A percentile compares a stretch with the other conserved stretches of the same genome.
Conservation (phyloP, 2,797 vertebrate genomes). For the Salarias fasciatus region DNA sequence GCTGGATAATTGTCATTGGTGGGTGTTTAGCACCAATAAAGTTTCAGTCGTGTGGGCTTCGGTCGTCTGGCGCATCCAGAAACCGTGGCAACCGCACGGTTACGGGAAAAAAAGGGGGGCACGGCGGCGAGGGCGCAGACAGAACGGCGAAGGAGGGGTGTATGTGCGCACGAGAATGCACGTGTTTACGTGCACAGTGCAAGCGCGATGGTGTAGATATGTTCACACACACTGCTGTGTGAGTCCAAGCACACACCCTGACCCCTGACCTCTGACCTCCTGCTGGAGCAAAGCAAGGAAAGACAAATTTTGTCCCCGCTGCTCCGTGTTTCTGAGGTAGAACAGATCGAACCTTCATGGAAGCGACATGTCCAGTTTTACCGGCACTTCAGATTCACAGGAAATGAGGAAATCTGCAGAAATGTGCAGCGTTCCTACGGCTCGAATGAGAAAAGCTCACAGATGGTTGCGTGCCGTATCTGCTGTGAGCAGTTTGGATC, state of each 20-base stretch:
- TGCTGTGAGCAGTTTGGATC: no score
- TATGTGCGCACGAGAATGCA: not conserved
- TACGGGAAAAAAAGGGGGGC: constrained; percentile 52
- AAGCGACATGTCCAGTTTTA: constrained; percentile 8
- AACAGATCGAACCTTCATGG: constrained; percentile 13
- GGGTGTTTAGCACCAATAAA: constrained; percentile 77
- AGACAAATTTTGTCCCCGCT: constrained; percentile 1
- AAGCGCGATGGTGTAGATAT: constrained; percentile 4
- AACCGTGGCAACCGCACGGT: constrained; percentile 61
- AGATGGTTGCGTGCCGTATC: no score
- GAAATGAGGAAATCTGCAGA: not conserved
- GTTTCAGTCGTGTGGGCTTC: constrained; percentile 69
- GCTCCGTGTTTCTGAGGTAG: constrained; percentile 21
- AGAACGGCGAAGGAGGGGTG: not conserved
- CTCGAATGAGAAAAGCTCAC: no score
- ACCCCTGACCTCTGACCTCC: constrained; percentile 32
- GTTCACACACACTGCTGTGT: no score
- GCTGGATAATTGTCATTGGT: constrained; percentile 72
- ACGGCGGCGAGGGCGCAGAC: constrained; percentile 33
- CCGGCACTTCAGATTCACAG: not conserved
- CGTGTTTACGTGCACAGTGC: constrained; percentile 20
- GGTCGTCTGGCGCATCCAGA: constrained; percentile 63
- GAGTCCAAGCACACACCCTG: no score
- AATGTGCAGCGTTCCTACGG: not conserved
- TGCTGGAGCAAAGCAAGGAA: constrained; percentile 1